These are phyloP conservation scores for Zoanthus sociatus DNA, from an alignment of 92 coral and sea anemone species.

Conservation along the genomic window DNA sequence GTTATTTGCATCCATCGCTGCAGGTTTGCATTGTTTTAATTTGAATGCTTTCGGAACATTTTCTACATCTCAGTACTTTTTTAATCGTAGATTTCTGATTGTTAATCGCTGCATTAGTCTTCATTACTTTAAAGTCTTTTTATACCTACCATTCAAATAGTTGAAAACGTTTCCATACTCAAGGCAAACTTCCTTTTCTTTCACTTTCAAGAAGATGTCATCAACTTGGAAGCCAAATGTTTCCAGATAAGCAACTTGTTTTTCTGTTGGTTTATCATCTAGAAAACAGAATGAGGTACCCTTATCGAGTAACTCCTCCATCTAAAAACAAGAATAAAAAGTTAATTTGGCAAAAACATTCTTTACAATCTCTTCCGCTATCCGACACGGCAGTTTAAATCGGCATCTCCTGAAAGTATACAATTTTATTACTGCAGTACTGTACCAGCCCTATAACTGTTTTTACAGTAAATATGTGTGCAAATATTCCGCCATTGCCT, in stretches of 20 bases:
- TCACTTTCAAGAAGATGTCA: not conserved
- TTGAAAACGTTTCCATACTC: constrained; percentile 20
- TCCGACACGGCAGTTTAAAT: too few relatives aligned
- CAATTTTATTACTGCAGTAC: too few relatives aligned
- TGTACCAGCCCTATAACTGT: too few relatives aligned
- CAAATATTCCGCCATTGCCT: too few relatives aligned
- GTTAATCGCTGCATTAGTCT: not conserved
- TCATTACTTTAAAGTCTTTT: not conserved
- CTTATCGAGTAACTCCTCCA: not conserved
- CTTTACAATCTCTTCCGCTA: not conserved
- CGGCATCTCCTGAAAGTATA: not conserved
- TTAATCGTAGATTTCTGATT: too few relatives aligned
- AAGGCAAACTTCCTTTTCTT: not conserved
- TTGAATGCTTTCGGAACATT: not conserved
- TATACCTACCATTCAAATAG: not conserved
- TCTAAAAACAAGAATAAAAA: not conserved
- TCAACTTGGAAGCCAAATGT: constrained; percentile 16
- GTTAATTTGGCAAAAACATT: not conserved
- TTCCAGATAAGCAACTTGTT: not conserved
- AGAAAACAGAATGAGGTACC: not conserved
- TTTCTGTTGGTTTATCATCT: not conserved
- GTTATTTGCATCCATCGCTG: not conserved
- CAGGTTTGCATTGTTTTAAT: not conserved
- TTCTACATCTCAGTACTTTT: not conserved
- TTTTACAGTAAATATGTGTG: too few relatives aligned